These are phyloP conservation scores for Lottia scabra DNA, from an alignment of 2,888 invertebrate genomes.

Conservation along the genomic window DNA sequence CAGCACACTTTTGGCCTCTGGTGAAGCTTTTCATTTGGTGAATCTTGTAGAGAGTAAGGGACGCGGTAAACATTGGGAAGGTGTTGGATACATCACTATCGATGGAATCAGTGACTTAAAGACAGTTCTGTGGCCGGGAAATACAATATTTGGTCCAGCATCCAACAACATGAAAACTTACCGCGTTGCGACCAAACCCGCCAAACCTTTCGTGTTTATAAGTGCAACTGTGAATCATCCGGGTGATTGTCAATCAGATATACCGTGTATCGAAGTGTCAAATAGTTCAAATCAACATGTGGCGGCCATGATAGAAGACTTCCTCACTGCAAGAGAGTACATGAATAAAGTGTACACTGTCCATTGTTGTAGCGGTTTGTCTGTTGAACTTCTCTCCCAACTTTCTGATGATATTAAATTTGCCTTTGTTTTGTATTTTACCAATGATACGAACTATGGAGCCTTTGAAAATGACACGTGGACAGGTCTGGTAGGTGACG, in stretches of 20 bases:
- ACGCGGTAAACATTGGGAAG: slow-evolving; percentile 40
- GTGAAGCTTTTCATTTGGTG: slow-evolving; percentile 40
- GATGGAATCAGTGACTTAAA: slow-evolving; percentile 74
- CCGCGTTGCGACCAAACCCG: slow-evolving; percentile 88
- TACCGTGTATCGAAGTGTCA: slow-evolving; percentile 70
- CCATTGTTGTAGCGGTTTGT: slow-evolving; percentile 84
- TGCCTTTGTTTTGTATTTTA: slow-evolving; percentile 84
- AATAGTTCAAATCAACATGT: slow-evolving; percentile 28
- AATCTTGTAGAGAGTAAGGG: slow-evolving; percentile 34
- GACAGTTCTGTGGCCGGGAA: slow-evolving; percentile 91
- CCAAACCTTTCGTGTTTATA: slow-evolving; percentile 92
- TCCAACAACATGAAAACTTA: slow-evolving; percentile 74
- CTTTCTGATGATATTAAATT: slow-evolving; percentile 87
- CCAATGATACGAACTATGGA: slow-evolving; percentile 70
- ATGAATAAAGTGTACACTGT: slow-evolving; percentile 42
- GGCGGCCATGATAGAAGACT: slow-evolving; percentile 61
- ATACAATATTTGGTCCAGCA: slow-evolving; percentile 78
- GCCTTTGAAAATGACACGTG: slow-evolving; percentile 74
- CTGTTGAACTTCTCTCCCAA: slow-evolving; percentile 87
- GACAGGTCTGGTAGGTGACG: slow-evolving; percentile 89
- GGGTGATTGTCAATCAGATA: slow-evolving; percentile 48
- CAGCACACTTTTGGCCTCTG: slow-evolving; percentile 3
- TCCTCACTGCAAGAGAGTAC: slow-evolving; percentile 38
- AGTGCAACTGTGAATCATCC: slow-evolving; percentile 75
- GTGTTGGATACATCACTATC: slow-evolving; percentile 46